Evolutionary conservation across 2,888 invertebrate genomes (phyloP).

Genomic region (Agrotis puta): DNA sequence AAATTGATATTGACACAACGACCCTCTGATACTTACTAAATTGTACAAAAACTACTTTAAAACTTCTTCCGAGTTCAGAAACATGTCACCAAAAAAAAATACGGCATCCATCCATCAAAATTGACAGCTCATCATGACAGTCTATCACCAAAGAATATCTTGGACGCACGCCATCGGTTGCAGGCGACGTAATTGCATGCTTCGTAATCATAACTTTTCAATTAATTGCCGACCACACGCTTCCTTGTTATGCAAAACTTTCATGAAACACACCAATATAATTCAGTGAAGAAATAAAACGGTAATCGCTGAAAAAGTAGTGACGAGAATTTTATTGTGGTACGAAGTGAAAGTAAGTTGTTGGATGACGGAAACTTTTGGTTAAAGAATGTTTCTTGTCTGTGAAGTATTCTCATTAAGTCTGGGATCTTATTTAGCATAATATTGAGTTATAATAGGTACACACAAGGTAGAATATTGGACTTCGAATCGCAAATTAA

Average conservation of each 20-base stretch:
- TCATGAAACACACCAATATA: constrained; percentile 56
- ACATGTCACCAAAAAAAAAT: neutral
- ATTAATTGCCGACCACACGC: constrained; percentile 66
- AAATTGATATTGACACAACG: neutral
- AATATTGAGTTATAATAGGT: neutral
- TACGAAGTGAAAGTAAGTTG: constrained; percentile 43
- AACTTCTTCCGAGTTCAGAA: neutral
- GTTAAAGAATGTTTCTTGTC: constrained; percentile 26
- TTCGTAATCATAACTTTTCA: constrained; percentile 67
- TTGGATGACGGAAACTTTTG: constrained; percentile 4
- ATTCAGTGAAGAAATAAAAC: constrained; percentile 36
- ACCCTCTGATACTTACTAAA: neutral
- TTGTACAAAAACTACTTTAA: neutral
- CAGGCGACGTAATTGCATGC: constrained; percentile 56
- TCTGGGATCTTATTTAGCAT: too few species aligned
- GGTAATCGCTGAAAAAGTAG: constrained; percentile 26
- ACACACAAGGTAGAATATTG: neutral
- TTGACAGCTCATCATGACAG: constrained; percentile 24
- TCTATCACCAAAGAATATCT: constrained; percentile 32
- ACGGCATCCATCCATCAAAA: constrained; percentile 24
- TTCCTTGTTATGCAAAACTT: constrained; percentile 70
- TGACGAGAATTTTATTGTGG: constrained; percentile 7
- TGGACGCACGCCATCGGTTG: constrained; percentile 37
- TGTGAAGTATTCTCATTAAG: neutral
- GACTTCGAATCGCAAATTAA: neutral